Conservation (phyloP, 2,888 invertebrate genomes). For the Hypercompe scribonia region DNA sequence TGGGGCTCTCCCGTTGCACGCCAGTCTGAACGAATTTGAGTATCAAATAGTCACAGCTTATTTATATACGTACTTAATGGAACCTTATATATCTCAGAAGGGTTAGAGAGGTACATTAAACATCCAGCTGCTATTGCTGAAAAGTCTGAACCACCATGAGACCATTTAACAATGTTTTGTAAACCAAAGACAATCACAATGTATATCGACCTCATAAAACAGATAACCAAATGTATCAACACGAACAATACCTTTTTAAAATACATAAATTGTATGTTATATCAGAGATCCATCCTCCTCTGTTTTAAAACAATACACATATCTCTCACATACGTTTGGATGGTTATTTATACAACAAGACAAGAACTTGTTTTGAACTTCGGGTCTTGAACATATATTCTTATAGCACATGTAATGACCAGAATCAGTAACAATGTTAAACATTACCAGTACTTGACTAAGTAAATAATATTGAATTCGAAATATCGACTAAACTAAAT, state of each 20-base stretch:
- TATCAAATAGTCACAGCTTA: no score
- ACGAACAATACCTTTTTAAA: not conserved
- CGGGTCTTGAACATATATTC: not conserved
- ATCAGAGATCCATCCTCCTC: not conserved
- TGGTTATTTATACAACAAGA: not conserved
- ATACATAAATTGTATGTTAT: not conserved
- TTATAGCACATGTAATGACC: not conserved
- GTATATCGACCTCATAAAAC: not conserved
- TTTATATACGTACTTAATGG: no score
- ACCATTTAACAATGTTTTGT: not conserved
- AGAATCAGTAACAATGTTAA: not conserved
- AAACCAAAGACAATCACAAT: not conserved
- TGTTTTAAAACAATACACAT: constrained; percentile 1
- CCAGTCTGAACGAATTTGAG: no score
- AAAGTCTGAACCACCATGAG: not conserved
- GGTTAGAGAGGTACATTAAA: not conserved
- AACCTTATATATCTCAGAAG: no score
- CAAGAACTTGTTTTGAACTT: not conserved
- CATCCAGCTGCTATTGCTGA: no score
- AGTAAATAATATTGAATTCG: not conserved
- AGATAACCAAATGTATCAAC: not conserved
- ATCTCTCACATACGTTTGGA: not conserved
- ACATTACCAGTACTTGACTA: not conserved
- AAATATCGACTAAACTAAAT: no score
- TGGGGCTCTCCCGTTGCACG: no score